Evolutionary conservation across 1,140 invertebrate species (phyloP).

Genomic region (Ruditapes philippinarum): DNA sequence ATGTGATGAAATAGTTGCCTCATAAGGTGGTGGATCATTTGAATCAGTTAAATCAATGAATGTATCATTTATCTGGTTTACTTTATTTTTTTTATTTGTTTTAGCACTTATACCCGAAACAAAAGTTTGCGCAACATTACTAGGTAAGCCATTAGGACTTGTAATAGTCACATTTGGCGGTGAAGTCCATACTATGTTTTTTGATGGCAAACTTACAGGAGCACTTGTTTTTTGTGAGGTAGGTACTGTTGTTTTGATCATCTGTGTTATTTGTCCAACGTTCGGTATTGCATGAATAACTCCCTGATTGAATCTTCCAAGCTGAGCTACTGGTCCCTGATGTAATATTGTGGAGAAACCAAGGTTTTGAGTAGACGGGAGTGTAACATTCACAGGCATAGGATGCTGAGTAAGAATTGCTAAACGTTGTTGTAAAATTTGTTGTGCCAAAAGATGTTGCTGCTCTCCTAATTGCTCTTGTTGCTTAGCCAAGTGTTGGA

Average conservation of each 20-base stretch:
- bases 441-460: constrained; percentile 34
- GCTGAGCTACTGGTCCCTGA: constrained; percentile 45
- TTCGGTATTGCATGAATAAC: constrained; percentile 38
- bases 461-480: constrained; percentile 44
- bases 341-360: constrained; percentile 45
- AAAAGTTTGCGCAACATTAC: not conserved
- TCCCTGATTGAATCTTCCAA: constrained; percentile 19
- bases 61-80: constrained; percentile 37
- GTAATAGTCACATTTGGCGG: constrained; percentile 58
- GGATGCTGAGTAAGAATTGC: constrained; percentile 5
- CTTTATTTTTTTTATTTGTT: not conserved
- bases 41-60: constrained; percentile 59
- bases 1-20: not conserved
- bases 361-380: constrained; percentile 41
- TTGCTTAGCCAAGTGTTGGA: constrained; percentile 46
- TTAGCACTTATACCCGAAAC: not conserved
- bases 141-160: constrained; percentile 47
- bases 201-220: constrained; percentile 22
- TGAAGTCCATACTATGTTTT: constrained; percentile 58
- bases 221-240: constrained; percentile 28
- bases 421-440: constrained; percentile 43
- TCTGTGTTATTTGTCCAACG: constrained; percentile 32
- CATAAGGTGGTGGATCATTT: constrained; percentile 52
- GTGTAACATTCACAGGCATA: constrained; percentile 13
- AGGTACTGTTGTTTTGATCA: constrained; percentile 38